These are phyloP conservation scores for Caenorhabditis inopinata DNA, from an alignment of 1,140 invertebrate species.

Conservation along the genomic window DNA sequence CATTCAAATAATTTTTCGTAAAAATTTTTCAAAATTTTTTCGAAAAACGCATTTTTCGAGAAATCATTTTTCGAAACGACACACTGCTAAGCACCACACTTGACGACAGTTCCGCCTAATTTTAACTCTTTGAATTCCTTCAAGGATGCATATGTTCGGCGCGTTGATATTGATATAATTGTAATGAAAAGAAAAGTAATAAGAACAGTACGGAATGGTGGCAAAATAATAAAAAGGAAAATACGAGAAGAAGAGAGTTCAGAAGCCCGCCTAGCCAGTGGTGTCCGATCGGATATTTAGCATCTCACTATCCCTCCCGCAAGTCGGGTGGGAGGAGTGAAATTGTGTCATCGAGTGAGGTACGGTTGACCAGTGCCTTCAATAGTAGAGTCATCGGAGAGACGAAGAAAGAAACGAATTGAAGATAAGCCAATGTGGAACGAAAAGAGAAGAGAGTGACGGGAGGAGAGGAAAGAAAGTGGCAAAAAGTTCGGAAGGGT, in stretches of 20 bases:
- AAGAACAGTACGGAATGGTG: too few species aligned
- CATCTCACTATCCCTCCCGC: not conserved
- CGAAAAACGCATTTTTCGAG: too few species aligned
- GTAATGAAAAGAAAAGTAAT: too few species aligned
- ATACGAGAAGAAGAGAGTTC: not conserved
- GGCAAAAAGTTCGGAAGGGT: constrained; percentile 28
- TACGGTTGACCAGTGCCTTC: not conserved
- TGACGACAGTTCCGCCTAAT: too few species aligned
- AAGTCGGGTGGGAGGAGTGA: not conserved
- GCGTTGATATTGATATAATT: too few species aligned
- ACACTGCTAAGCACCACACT: too few species aligned
- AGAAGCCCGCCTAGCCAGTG: not conserved
- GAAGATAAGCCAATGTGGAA: constrained; percentile 9
- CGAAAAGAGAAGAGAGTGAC: not conserved
- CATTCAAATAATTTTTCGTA: too few species aligned
- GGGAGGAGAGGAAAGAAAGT: not conserved
- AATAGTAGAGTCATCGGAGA: not conserved
- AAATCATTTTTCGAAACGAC: too few species aligned
- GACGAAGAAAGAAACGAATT: not conserved
- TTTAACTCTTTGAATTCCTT: too few species aligned
- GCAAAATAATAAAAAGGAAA: not conserved
- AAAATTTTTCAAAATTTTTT: too few species aligned
- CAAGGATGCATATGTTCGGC: too few species aligned
- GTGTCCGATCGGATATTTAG: not conserved
- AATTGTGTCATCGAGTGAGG: constrained; percentile 26